phyloP scores from a whole-genome alignment of 2,113 vertebrate genomes.

The Rynchops niger region DNA sequence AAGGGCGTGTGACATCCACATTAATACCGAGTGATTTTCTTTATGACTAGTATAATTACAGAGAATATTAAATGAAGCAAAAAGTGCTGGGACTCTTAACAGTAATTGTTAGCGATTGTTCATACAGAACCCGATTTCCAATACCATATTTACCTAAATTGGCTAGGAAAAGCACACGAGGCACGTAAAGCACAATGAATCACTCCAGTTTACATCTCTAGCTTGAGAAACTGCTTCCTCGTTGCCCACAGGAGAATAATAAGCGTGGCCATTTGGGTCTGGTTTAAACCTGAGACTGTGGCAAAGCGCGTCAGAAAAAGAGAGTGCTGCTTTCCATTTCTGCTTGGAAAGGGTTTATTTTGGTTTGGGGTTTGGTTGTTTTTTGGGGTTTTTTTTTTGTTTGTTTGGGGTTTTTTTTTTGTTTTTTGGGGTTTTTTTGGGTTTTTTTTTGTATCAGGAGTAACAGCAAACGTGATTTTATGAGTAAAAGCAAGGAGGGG shows the following conservation, averaged over 20 bases:
- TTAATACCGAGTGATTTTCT: constrained; percentile 22
- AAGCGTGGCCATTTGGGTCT: not conserved
- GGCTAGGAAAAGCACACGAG: constrained; percentile 9
- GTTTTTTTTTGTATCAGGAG: not conserved
- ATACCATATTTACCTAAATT: not conserved
- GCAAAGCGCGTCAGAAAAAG: not conserved
- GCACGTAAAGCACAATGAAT: constrained; percentile 28
- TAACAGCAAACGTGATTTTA: not conserved
- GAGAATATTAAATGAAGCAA: constrained; percentile 52
- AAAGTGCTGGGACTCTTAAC: constrained; percentile 24
- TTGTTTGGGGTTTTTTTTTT: not conserved
- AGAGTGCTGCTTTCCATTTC: not conserved
- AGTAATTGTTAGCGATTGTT: constrained; percentile 9
- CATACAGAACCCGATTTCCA: not conserved
- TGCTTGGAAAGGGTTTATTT: not conserved
- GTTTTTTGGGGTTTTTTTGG: too few species aligned
- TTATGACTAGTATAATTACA: constrained; percentile 36
- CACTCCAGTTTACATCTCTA: constrained; percentile 27
- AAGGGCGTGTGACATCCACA: constrained; percentile 15
- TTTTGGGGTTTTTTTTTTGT: not conserved
- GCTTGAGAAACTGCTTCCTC: constrained; percentile 51
- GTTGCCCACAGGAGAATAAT: constrained; percentile 42
- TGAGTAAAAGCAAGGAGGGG: not conserved
- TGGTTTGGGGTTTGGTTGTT: too few species aligned
- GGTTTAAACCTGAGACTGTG: not conserved